Conservation (phyloP, 2,888 invertebrate species). For the Temnothorax rugatulus region DNA sequence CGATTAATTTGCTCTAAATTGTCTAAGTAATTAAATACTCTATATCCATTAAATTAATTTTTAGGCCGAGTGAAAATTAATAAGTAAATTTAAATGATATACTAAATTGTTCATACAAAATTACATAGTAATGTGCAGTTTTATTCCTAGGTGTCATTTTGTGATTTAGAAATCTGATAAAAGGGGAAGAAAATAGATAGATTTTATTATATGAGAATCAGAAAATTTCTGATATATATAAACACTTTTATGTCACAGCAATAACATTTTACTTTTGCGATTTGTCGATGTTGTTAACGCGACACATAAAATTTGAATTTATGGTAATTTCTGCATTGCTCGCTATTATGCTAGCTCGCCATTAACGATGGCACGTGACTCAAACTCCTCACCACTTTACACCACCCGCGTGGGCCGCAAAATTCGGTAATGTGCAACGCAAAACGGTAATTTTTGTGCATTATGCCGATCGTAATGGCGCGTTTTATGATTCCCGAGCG, state of each 20-base stretch:
- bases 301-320: slow-evolving; percentile 26
- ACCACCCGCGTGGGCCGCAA: neutral
- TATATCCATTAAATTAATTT: neutral
- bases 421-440: slow-evolving; percentile 30
- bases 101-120: neutral
- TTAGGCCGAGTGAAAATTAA: neutral
- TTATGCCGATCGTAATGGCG: slow-evolving; percentile 22
- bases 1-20: neutral
- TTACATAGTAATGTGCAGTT: neutral
- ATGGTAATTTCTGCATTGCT: slow-evolving; percentile 25
- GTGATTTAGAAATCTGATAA: neutral
- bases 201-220: slow-evolving; percentile 1
- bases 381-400: slow-evolving; percentile 14
- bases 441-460: slow-evolving; percentile 31
- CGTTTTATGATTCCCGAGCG: slow-evolving; percentile 49
- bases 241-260: neutral
- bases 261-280: neutral
- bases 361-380: slow-evolving; percentile 35
- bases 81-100: neutral
- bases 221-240: neutral
- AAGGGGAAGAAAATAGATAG: neutral
- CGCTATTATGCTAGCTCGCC: slow-evolving; percentile 11
- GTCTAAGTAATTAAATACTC: neutral
- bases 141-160: neutral
- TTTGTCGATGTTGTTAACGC: neutral